These are phyloP conservation scores for Scomber scombrus DNA, from an alignment of 2,113 vertebrate species.

Conservation along the genomic window DNA sequence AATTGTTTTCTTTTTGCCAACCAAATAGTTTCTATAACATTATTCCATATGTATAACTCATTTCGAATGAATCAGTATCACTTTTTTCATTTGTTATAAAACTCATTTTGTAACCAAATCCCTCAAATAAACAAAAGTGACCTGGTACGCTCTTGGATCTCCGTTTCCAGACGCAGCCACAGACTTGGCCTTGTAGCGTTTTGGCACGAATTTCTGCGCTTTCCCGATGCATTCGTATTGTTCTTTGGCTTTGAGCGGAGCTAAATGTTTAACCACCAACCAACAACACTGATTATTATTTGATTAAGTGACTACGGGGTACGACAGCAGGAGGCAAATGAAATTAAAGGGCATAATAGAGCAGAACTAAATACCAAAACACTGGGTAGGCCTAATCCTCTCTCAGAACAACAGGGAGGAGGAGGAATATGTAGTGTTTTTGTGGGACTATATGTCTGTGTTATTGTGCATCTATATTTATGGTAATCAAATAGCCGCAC, in stretches of 20 bases:
- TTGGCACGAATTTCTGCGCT: background rate
- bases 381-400: constrained; percentile 32
- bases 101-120: constrained; percentile 33
- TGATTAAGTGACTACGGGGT: constrained; percentile 55
- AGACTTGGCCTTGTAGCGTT: constrained; percentile 1
- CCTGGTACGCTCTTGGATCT: background rate
- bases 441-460: background rate
- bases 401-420: constrained; percentile 9
- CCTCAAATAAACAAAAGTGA: constrained; percentile 30
- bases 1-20: constrained; percentile 3
- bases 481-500: background rate
- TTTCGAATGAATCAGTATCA: background rate
- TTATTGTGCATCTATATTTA: background rate
- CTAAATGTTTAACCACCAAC: constrained; percentile 64
- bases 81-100: background rate
- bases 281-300: constrained; percentile 70
- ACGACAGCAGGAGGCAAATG: constrained; percentile 58
- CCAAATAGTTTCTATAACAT: background rate
- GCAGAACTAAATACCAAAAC: constrained; percentile 71
- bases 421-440: background rate
- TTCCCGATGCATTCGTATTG: constrained; percentile 44
- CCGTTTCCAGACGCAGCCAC: constrained; percentile 10
- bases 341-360: constrained; percentile 73
- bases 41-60: constrained; percentile 2
- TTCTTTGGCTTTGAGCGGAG: constrained; percentile 46